Evolutionary conservation across 2,797 vertebrate species (phyloP), one percentile per base, ranked within the genome.

Genomic region (Phaenicophaeus curvirostris): DNA sequence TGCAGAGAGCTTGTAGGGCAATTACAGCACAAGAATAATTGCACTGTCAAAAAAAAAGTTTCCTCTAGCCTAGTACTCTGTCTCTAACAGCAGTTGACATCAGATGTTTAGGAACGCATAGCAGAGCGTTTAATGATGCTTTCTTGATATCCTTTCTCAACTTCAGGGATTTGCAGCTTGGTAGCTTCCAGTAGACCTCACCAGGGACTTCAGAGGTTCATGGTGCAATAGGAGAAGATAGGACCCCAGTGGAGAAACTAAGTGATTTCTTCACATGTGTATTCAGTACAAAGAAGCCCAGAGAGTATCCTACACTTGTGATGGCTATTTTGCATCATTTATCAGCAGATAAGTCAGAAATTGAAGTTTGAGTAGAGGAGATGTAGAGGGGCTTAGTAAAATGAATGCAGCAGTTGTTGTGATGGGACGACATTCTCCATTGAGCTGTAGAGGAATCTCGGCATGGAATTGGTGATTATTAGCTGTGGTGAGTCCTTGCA

Each of bases 381-480:
- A 42, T n/a, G 24, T 4, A 11, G n/a, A 68, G 15, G 0, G 0
- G 11, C 13, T 75, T 61, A 44, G 8, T 57, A 11, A 25, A 78
- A 30, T 4, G 31, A 78, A 25, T 37, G 53, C 6, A 55, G 48
- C 3, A 58, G 6, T n/a, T 72, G 5, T 2, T 20, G 37, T 25
- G 9, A 11, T 37, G 71, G 15, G 35, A 11, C 35, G 27, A 17
- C 28, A 11, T 2, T 74, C n/a, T 77, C 4, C 37, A 74, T 9
- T 20, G 78, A 61, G 25, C 15, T 65, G 8, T 5, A 54, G 58
- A 54, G 19, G 51, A 85, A 28, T 10, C 3, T 27, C 17, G 25
- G 11, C 3, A 2, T n/a, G 46, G 14, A 77, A 58, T 10, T 13
- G 13, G 28, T 48, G 30, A 25, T 53, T 21, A 2, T 67, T 55